phyloP scores from a whole-genome alignment of 1,140 invertebrate species.

The Eciton burchellii region DNA sequence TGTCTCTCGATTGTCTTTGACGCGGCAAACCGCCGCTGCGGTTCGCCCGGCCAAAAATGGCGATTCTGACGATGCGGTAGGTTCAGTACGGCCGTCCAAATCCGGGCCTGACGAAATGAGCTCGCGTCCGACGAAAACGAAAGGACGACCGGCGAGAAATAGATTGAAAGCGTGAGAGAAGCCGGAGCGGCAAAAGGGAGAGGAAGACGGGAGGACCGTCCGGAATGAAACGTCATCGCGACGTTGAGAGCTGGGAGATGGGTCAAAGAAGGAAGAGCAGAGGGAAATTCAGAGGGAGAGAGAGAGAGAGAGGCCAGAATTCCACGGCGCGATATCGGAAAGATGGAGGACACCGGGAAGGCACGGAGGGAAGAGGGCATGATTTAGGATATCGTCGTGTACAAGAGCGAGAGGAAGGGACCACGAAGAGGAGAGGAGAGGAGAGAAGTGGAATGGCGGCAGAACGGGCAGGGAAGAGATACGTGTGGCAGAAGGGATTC shows the following conservation, averaged over 20 bases:
- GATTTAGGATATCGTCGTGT: conserved; percentile 63
- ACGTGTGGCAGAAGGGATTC: conserved; percentile 55
- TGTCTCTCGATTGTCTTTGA: neutral
- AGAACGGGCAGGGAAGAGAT: conserved; percentile 3
- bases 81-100: conserved; percentile 16
- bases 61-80: neutral
- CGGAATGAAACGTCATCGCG: conserved; percentile 19
- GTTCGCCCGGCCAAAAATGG: conserved; percentile 36
- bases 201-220: too few species aligned
- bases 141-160: conserved; percentile 4
- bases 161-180: neutral
- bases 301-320: neutral
- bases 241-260: neutral
- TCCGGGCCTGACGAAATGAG: conserved; percentile 33
- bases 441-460: too few species aligned
- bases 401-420: conserved; percentile 2
- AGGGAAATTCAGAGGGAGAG: conserved; percentile 12
- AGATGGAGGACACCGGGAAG: neutral
- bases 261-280: neutral
- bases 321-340: neutral
- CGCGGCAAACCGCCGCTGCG: neutral
- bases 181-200: neutral
- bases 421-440: neutral
- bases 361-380: conserved; percentile 32
- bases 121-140: conserved; percentile 10